These are phyloP conservation scores for Etheostoma cragini DNA, from an alignment of 2,113 vertebrate genomes.

Conservation along the genomic window DNA sequence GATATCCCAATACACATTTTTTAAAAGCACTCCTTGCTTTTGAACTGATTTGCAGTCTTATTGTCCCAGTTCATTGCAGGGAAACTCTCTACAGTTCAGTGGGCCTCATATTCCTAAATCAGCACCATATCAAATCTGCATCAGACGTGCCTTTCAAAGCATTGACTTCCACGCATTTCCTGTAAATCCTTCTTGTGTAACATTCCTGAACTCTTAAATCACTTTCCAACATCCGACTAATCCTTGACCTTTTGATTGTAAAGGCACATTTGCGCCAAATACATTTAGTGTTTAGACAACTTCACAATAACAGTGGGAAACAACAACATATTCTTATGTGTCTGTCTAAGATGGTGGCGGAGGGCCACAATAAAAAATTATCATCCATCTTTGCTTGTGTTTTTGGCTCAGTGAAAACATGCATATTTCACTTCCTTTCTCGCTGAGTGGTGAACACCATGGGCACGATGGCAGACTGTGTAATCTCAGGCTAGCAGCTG, in stretches of 20 bases:
- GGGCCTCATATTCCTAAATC: conserved; percentile 14
- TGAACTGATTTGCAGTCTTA: conserved; percentile 25
- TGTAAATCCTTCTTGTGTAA: conserved; percentile 16
- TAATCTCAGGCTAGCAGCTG: conserved; percentile 61
- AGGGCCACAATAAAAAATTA: conserved; percentile 74
- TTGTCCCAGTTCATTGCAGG: conserved; percentile 20
- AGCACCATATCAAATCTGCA: conserved; percentile 1
- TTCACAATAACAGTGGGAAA: conserved; percentile 68
- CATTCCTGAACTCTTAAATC: conserved; percentile 36
- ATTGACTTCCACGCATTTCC: conserved; percentile 38
- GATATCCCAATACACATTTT: background rate
- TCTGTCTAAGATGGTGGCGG: conserved; percentile 64
- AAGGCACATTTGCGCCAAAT: conserved; percentile 42
- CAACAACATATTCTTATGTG: conserved; percentile 62
- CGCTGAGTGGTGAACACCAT: conserved; percentile 23
- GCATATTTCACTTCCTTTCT: conserved; percentile 59
- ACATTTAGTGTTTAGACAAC: conserved; percentile 59
- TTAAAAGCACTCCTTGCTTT: background rate
- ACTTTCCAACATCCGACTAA: conserved; percentile 38
- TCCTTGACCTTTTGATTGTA: conserved; percentile 51
- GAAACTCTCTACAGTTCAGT: background rate
- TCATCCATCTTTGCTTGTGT: conserved; percentile 74
- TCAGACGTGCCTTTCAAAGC: background rate
- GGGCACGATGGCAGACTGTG: background rate
- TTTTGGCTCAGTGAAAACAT: conserved; percentile 58